A percentile compares a stretch with the other conserved stretches of the same genome.
These are phyloP conservation scores for Rhodophaea formosa DNA, from an alignment of 2,888 invertebrate species.

Conservation along the genomic window DNA sequence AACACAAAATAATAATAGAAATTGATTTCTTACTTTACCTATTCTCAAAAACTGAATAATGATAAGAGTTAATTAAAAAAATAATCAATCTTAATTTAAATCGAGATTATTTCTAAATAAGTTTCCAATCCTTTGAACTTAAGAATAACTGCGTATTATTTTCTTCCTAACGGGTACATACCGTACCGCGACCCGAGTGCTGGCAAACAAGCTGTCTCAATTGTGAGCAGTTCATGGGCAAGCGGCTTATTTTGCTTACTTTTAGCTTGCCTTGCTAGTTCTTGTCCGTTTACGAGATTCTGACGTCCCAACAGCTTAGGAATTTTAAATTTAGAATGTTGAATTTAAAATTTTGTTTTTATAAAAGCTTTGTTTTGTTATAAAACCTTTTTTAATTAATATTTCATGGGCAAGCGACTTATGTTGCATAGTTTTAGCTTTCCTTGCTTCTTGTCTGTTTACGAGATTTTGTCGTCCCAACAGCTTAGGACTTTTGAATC, in stretches of 20 bases:
- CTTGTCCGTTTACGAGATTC: constrained; percentile 10
- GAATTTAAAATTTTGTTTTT: no score
- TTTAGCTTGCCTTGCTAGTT: constrained; percentile 30
- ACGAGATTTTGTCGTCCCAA: background rate
- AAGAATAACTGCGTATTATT: background rate
- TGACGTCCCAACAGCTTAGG: background rate
- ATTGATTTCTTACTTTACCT: no score
- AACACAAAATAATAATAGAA: no score
- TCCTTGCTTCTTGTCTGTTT: constrained; percentile 25
- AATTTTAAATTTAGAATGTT: constrained; percentile 15
- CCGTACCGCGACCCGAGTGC: constrained; percentile 34
- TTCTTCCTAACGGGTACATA: constrained; percentile 31
- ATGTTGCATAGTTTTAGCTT: constrained; percentile 31
- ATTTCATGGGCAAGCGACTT: no score
- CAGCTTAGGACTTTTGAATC: constrained; percentile 4
- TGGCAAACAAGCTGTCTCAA: constrained; percentile 54
- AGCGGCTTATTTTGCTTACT: constrained; percentile 52
- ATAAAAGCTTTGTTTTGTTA: no score
- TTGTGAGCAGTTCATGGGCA: constrained; percentile 52
- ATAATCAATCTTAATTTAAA: no score
- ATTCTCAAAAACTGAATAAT: no score
- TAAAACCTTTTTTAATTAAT: no score
- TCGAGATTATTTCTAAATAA: no score
- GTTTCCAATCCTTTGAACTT: background rate
- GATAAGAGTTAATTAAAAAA: no score